Evolutionary conservation across 1,140 invertebrate genomes (phyloP), one percentile per base, ranked within the genome.

Genomic region (Calliphora vicina): DNA sequence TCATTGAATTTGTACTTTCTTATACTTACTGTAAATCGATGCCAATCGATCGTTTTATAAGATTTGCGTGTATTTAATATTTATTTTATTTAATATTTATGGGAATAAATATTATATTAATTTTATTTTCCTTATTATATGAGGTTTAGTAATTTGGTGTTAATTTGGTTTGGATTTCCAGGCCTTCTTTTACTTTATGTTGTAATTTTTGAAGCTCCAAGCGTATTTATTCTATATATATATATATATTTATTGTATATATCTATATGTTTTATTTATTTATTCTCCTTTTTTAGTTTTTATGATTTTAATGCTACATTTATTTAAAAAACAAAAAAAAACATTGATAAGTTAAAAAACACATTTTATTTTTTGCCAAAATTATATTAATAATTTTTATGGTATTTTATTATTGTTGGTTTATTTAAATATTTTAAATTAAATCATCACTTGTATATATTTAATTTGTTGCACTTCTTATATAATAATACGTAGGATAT

Each of bases 11-110:
- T 42, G n/a, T n/a, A n/a, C 42, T 76, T 76, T 76, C 29, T 76
- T 76, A 10, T 81, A 86, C 86, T 85, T 81, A 87, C 87, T 86
- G 86, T 88, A 86, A 88, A 88, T 88, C 87, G 87, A 88, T 88
- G 84, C 86, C 85, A 84, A 88, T 88, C 86, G 87, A 87, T 88
- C 82, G 84, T 87, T 86, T 83, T 86, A 83, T 50, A 61, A 86
- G 81, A 50, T 50, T 84, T 82, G 82, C 82, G 84, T 57, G 82
- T 82, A 82, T 50, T 80, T 43, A 42, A 27, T 29, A 23, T 80
- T 12, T 45, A 23, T 35, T 80, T 17, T 43, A 25, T 42, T 20
- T 78, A 35, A 42, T 78, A 35, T 23, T 45, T 80, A 4, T 80
- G n/a, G 78, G 3, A 17, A 50, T 50, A 45, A 50, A n/a, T n/a